A percentile compares a stretch with the other conserved stretches of the same genome.
Evolutionary conservation across 2,797 vertebrate species (phyloP).

Genomic region (Threskiornis aethiopicus): DNA sequence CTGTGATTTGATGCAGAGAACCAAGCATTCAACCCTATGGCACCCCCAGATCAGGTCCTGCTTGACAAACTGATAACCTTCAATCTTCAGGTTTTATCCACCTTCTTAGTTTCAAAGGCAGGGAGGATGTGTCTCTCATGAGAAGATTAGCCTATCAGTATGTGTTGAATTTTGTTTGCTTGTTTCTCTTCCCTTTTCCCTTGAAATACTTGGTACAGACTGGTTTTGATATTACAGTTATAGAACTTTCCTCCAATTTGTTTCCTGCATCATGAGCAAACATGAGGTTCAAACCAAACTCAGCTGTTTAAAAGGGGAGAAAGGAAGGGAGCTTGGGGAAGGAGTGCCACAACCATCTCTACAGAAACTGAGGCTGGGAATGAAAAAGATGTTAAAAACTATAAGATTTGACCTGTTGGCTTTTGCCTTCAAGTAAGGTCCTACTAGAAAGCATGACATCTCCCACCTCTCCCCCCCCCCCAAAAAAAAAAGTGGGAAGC

Average conservation of each 20-base stretch:
- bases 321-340: neutral
- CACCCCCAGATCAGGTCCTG: neutral
- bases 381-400: neutral
- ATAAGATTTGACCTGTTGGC: neutral
- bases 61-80: neutral
- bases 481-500: fast-evolving
- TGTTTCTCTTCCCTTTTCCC: neutral
- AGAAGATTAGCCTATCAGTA: neutral
- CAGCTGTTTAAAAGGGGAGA: neutral
- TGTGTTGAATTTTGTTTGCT: fast-evolving
- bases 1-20: neutral
- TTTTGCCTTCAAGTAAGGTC: neutral
- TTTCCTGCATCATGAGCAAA: neutral
- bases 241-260: neutral
- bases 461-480: fast-evolving
- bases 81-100: neutral
- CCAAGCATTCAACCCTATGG: fast-evolving
- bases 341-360: neutral
- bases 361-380: neutral
- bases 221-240: neutral
- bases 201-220: neutral
- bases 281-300: neutral
- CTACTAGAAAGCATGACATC: neutral
- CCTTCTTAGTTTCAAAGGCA: neutral
- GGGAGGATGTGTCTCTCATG: fast-evolving